Evolutionary conservation across 2,113 vertebrate genomes (phyloP).

Genomic region (Corvus hawaiiensis): DNA sequence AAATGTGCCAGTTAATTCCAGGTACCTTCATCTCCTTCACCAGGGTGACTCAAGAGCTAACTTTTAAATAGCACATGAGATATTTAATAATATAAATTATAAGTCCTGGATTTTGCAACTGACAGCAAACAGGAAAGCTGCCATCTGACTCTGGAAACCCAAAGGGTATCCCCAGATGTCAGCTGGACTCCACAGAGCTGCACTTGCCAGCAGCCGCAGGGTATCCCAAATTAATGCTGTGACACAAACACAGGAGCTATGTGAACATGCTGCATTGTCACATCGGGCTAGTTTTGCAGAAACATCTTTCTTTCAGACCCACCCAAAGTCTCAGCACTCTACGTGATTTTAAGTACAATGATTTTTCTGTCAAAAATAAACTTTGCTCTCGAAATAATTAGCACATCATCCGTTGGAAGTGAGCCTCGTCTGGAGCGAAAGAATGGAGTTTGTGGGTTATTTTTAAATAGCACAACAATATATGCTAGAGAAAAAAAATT

Average conservation of each 20-base stretch:
- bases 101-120: background rate
- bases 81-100: background rate
- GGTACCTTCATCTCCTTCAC: background rate
- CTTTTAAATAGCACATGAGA: background rate
- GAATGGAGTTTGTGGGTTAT: constrained; percentile 26
- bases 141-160: background rate
- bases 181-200: constrained; percentile 7
- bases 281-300: background rate
- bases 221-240: constrained; percentile 14
- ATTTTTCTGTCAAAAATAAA: background rate
- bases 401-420: constrained; percentile 14
- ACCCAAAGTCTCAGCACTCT: background rate
- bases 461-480: constrained; percentile 44
- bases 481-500: background rate
- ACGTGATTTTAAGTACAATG: background rate
- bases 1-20: background rate
- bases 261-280: background rate
- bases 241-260: background rate
- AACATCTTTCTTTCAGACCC: background rate
- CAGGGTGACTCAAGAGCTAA: background rate
- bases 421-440: constrained; percentile 24
- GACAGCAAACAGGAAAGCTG: background rate
- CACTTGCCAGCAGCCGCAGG: constrained; percentile 3
- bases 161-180: constrained; percentile 31
- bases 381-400: constrained; percentile 12